Conservation (phyloP, 1,140 invertebrate species). For the Anastatus disparis region DNA sequence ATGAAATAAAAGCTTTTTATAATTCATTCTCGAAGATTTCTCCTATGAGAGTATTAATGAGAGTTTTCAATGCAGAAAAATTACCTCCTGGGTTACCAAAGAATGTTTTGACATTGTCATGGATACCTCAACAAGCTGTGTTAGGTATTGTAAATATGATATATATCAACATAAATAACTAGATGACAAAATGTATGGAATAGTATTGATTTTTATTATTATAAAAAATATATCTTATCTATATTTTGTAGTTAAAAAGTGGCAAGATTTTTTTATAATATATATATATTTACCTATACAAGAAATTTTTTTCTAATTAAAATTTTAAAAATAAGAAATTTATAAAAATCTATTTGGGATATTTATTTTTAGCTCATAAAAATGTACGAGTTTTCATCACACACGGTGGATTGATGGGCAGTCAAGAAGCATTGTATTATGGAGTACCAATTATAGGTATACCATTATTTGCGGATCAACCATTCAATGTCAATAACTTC, state of each 20-base stretch:
- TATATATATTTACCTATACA: no score
- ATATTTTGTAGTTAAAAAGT: no score
- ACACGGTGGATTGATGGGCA: conserved; percentile 70
- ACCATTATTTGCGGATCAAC: conserved; percentile 70
- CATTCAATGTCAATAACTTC: conserved; percentile 60
- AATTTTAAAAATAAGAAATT: no score
- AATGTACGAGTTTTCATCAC: conserved; percentile 69
- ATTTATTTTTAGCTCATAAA: conserved; percentile 62
- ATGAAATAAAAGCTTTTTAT: conserved; percentile 56
- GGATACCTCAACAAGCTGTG: conserved; percentile 73
- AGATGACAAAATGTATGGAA: no score
- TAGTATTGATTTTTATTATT: no score
- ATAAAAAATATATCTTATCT: no score
- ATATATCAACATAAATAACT: no score
- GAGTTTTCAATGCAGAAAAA: conserved; percentile 45
- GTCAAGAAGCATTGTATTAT: conserved; percentile 67
- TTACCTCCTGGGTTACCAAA: conserved; percentile 58
- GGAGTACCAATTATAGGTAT: conserved; percentile 69
- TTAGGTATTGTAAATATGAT: conserved; percentile 70
- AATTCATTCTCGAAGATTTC: conserved; percentile 44
- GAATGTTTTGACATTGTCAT: conserved; percentile 71
- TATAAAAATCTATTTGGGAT: no score
- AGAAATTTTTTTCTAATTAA: no score
- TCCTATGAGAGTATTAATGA: conserved; percentile 46
- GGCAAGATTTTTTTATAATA: no score